Evolutionary conservation across 2,797 vertebrate species (phyloP), one percentile per base, ranked within the genome.

Genomic region (Chrosomus eos): DNA sequence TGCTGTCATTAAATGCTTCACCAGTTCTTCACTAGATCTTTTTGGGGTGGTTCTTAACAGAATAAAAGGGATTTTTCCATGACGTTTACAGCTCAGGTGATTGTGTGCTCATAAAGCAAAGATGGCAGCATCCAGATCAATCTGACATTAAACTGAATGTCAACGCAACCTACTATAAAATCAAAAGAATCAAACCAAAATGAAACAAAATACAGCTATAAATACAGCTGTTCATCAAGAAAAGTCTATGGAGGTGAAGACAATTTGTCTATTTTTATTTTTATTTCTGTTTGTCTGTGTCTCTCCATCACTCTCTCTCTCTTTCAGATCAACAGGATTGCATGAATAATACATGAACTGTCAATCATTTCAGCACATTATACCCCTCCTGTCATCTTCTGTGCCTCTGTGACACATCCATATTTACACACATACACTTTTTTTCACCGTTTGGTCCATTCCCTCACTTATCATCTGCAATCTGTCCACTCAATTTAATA

Each of bases 361-460:
- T 87, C 88, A 88, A 89, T 89, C 87, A 89, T 83, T 93, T 90
- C 89, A 86, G 88, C 81, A 87, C 90, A 93, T 93, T 89, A 89
- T 91, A 88, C 72, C 90, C 89, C 86, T 89, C 88, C 89, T 71
- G 75, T 83, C 83, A 85, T 85, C 83, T 81, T 60, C 81, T 88
- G 77, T 86, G 90, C 90, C 91, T 87, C 80, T 66, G 88, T 90
- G 88, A 90, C 91, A 92, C 86, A 89, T 90, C 88, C 88, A 72
- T 88, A 87, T 86, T 71, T 70, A 85, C 76, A 85, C 58, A 85
- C 38, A 86, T 75, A 83, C 72, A 78, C n/a, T 77, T 77, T 82
- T 73, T 60, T 85, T 13, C 51, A 62, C 81, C n/a, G 72, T 76
- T 87, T 85, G 81, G 83, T 76, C 73, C 28, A 83, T 85, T 81